Conservation (phyloP, 2,888 invertebrate genomes). For the Drosophila aldrichi region DNA sequence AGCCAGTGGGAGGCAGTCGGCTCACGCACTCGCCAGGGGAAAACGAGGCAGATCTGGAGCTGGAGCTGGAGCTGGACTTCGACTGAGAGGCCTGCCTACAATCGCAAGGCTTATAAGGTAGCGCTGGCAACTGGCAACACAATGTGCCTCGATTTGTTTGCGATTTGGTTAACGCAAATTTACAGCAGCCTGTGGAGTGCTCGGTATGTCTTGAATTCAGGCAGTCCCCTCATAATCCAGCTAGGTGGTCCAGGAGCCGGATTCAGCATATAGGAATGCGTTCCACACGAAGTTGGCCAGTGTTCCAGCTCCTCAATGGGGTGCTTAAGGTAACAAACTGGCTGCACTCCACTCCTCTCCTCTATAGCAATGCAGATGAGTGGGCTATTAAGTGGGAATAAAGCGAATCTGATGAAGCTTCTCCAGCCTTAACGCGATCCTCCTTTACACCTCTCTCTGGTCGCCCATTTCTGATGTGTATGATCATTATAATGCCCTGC, state of each 20-base stretch:
- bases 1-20: slow-evolving; percentile 54
- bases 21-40: slow-evolving; percentile 55
- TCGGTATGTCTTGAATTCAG: slow-evolving; percentile 33
- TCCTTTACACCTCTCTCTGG: slow-evolving; percentile 22
- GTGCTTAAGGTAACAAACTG: slow-evolving; percentile 20
- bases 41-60: slow-evolving; percentile 15
- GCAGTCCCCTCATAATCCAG: slow-evolving; percentile 27
- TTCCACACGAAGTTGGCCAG: slow-evolving; percentile 22
- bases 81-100: slow-evolving; percentile 22
- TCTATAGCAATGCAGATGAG: slow-evolving; percentile 29
- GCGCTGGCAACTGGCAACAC: slow-evolving; percentile 34
- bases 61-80: slow-evolving; percentile 3
- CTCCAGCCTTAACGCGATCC: slow-evolving; percentile 5
- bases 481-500: slow-evolving; percentile 37
- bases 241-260: slow-evolving; percentile 58
- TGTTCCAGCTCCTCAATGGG: slow-evolving; percentile 10
- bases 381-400: slow-evolving; percentile 43
- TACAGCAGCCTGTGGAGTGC: slow-evolving; percentile 45
- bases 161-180: slow-evolving; percentile 75
- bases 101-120: slow-evolving; percentile 57
- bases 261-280: slow-evolving; percentile 16
- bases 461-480: slow-evolving; percentile 58
- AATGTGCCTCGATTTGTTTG: slow-evolving; percentile 73
- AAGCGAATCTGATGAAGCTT: slow-evolving; percentile 35
- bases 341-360: not conserved